Percentiles rank a stretch among this genome's conserved stretches.
Conservation (phyloP, 2,113 vertebrate species). For the Prunella fulvescens region DNA sequence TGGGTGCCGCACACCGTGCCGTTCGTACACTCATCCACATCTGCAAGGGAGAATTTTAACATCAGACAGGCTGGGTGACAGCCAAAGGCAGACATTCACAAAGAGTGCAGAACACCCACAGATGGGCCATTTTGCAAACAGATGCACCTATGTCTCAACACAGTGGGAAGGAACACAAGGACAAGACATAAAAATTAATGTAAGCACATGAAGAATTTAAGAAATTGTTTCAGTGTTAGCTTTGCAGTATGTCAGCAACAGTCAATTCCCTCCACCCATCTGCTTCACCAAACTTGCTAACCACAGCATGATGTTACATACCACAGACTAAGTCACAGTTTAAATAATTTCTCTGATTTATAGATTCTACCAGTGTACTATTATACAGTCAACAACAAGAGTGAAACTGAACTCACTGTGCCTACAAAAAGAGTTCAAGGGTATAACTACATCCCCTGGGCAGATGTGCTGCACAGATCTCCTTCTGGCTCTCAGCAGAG, state of each 20-base stretch:
- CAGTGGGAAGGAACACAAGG: neutral
- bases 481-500: neutral
- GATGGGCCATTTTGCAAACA: neutral
- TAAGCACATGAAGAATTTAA: neutral
- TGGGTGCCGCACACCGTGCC: slow-evolving; percentile 83
- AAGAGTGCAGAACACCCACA: neutral
- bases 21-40: slow-evolving; percentile 91
- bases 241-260: neutral
- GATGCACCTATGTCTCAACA: neutral
- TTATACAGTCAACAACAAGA: neutral
- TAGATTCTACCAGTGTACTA: neutral
- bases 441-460: neutral
- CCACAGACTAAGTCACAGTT: neutral
- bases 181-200: neutral
- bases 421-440: neutral
- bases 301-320: neutral
- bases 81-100: neutral
- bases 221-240: neutral
- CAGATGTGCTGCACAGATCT: neutral
- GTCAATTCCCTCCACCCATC: neutral
- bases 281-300: neutral
- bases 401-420: neutral
- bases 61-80: slow-evolving; percentile 42
- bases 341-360: neutral
- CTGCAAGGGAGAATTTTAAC: slow-evolving; percentile 71